These are phyloP conservation scores for Pangasius krempfi DNA, from an alignment of 2,797 vertebrate genomes.

Conservation along the genomic window DNA sequence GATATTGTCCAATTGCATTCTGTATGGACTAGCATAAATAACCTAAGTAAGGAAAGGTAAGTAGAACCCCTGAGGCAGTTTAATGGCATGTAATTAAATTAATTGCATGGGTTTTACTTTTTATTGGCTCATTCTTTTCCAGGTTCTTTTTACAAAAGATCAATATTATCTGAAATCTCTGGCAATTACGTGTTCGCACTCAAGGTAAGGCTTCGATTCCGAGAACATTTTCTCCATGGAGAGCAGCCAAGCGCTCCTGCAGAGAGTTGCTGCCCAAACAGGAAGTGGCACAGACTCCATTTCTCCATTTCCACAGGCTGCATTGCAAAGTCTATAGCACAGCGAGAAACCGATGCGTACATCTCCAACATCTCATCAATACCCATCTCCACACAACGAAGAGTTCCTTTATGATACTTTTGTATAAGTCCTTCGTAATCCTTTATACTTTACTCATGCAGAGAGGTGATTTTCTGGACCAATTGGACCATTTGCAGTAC, in stretches of 20 bases:
- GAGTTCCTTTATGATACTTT: constrained; percentile 41
- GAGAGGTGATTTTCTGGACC: constrained; percentile 52
- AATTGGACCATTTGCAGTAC: constrained; percentile 50
- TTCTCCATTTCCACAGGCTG: constrained; percentile 49
- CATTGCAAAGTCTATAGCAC: constrained; percentile 13
- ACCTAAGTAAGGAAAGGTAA: constrained; percentile 49
- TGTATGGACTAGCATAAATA: constrained; percentile 48
- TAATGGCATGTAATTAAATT: constrained; percentile 61
- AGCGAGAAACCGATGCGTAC: constrained; percentile 25
- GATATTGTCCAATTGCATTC: constrained; percentile 36
- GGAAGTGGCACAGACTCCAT: constrained; percentile 51
- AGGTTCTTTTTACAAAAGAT: constrained; percentile 59
- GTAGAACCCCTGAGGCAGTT: constrained; percentile 51
- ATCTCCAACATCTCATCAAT: constrained; percentile 37
- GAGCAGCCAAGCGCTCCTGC: constrained; percentile 47
- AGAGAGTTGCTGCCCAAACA: constrained; percentile 52
- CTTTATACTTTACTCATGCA: constrained; percentile 45
- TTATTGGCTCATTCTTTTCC: constrained; percentile 56
- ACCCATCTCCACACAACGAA: constrained; percentile 30
- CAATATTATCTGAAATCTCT: constrained; percentile 67
- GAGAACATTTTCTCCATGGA: constrained; percentile 50
- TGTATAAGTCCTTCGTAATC: constrained; percentile 47
- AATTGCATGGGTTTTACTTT: constrained; percentile 59
- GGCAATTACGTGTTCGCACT: constrained; percentile 57
- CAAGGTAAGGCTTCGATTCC: constrained; percentile 52